Base-by-base conservation (phyloP, 2,113 vertebrate species). In the Alouatta palliata region DNA sequence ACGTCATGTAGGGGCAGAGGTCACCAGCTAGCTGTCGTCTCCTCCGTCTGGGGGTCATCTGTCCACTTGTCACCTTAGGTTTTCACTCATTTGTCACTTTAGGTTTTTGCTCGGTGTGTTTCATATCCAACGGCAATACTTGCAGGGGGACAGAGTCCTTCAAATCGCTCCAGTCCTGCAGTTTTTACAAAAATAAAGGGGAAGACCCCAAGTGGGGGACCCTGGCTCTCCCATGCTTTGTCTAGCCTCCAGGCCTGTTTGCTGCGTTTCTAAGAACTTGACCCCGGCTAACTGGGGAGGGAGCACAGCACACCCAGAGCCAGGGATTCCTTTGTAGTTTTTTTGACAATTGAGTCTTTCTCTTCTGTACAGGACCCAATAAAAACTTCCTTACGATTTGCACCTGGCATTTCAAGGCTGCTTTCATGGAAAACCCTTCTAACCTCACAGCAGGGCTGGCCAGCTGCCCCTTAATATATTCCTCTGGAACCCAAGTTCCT, bases 331-430 rank as follows among this genome's bases (percentile, higher is more conserved):
- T 98, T 98, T 97, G 94, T 98, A 98, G 92, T 95, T 95, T 97
- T 97, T 95, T 92, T 47, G 79, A 97, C 90, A 94, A 96, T 68
- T 92, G 88, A 97, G 90, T 80, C 66, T 97, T 98, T 97, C 90
- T 97, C 87, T 96, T 92, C 97, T 98, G 96, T 97, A 97, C 56
- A 96, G 96, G 82, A 94, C 81, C 93, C 90, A 97, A 98, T 98
- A 98, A 96, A 98, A 95, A 43, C 61, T 54, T 91, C 76, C 45
- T 54, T 64, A 58, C 70, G 49, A 82, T 97, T 97, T 95, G 90
- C 90, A 97, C 27, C 76, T 35, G 27, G 71, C 86, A 73, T 75
- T 89, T 75, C 37, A 27, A 79, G 21, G 45, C 87, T 95, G 71
- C 4, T 86, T 96, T 90, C 71, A 32, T 73, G 45, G 70, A 90